A percentile compares a stretch with the other conserved stretches of the same genome.
Evolutionary conservation across 2,113 vertebrate genomes (phyloP).

Genomic region (Seriola rivoliana): DNA sequence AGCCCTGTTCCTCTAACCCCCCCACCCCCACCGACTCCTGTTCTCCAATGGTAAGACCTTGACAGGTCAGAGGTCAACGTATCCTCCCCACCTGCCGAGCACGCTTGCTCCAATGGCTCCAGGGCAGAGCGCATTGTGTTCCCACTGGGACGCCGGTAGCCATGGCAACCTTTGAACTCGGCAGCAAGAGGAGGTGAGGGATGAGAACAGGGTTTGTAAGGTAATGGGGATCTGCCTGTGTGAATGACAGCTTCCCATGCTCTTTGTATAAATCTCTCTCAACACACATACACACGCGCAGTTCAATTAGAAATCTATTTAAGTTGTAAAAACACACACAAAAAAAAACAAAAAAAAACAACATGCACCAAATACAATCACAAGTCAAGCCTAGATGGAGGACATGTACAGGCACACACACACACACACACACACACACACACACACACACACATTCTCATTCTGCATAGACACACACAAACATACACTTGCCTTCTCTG

Average conservation of each 20-base stretch:
- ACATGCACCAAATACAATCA: neutral
- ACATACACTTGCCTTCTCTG: conserved; percentile 36
- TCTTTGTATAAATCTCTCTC: conserved; percentile 4
- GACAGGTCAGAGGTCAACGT: conserved; percentile 70
- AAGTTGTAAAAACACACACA: conserved; percentile 29
- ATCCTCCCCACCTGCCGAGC: conserved; percentile 51
- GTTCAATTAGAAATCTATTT: conserved; percentile 1
- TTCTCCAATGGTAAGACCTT: conserved; percentile 54
- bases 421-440: conserved; percentile 23
- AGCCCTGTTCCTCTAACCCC: conserved; percentile 2
- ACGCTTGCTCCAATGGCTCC: conserved; percentile 43
- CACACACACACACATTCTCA: neutral
- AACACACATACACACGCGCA: conserved; percentile 22
- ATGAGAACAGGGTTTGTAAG: conserved; percentile 51
- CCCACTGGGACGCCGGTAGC: conserved; percentile 63
- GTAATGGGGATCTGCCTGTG: conserved; percentile 29
- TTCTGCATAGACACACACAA: neutral
- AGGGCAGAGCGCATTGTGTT: conserved; percentile 57
- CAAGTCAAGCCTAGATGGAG: neutral
- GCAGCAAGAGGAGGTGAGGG: conserved; percentile 56
- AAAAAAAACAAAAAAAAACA: conserved; percentile 9
- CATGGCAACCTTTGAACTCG: conserved; percentile 76
- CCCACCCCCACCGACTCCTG: neutral
- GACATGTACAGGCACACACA: neutral
- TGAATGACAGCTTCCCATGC: conserved; percentile 57